Percentiles rank a stretch among this genome's conserved stretches.
These are phyloP conservation scores for Ichneumoninae sp. DNA, from an alignment of 2,888 invertebrate genomes.

Conservation along the genomic window DNA sequence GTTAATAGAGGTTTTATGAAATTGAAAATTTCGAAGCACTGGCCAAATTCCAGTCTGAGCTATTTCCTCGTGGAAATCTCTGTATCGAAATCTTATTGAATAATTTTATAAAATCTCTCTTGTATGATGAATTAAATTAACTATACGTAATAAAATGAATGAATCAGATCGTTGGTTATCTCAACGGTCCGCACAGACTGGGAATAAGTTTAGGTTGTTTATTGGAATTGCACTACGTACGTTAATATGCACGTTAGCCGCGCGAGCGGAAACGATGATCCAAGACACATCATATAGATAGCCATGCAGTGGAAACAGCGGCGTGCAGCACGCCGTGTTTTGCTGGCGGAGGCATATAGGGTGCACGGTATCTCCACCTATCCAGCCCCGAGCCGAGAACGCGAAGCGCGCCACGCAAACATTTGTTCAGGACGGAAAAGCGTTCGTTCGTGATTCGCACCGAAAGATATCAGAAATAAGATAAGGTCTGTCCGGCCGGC, in stretches of 20 bases:
- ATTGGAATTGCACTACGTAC: not conserved
- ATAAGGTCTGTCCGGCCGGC: slow-evolving; percentile 77
- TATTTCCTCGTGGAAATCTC: not conserved
- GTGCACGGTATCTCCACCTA: slow-evolving; percentile 56
- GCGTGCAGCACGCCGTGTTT: slow-evolving; percentile 13
- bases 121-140: not conserved
- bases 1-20: not conserved
- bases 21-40: not conserved
- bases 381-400: slow-evolving; percentile 50
- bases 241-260: not conserved
- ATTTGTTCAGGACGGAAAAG: slow-evolving; percentile 78
- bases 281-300: not conserved
- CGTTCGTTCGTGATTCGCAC: slow-evolving; percentile 47
- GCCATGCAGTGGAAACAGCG: slow-evolving; percentile 18
- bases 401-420: slow-evolving; percentile 77
- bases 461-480: slow-evolving; percentile 79
- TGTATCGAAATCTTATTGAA: not conserved
- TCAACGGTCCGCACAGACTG: not conserved
- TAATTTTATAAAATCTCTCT: not conserved
- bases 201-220: not conserved
- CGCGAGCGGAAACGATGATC: slow-evolving; percentile 3
- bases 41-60: not conserved
- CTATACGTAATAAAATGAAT: not conserved
- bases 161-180: not conserved
- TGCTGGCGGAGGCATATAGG: not conserved